A percentile compares a stretch with the other conserved stretches of the same genome.
phyloP scores from a whole-genome alignment of 2,888 invertebrate genomes.

The Eretmocerus hayati region DNA sequence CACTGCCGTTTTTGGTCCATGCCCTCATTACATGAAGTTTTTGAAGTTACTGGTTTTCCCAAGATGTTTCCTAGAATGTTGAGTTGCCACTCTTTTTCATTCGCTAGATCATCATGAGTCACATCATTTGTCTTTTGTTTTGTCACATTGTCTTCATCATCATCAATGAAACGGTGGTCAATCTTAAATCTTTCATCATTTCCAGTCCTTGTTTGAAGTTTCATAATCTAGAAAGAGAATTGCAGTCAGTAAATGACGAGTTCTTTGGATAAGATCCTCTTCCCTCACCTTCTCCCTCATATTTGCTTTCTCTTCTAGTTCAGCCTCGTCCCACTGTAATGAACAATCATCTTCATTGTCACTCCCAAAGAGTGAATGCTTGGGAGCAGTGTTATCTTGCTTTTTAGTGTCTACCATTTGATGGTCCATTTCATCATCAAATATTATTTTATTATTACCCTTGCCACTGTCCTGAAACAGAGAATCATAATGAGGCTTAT shows the following conservation, averaged over 20 bases:
- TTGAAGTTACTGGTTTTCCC: conserved; percentile 46
- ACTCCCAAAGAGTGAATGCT: conserved; percentile 40
- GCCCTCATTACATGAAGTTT: conserved; percentile 12
- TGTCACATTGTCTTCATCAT: too few species aligned
- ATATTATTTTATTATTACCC: conserved; percentile 22
- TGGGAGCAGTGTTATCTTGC: conserved; percentile 11
- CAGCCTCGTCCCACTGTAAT: conserved; percentile 42
- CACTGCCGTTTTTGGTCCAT: conserved; percentile 21
- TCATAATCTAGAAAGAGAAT: conserved; percentile 51
- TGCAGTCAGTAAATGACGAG: background rate
- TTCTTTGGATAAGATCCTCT: too few species aligned
- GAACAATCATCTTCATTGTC: conserved; percentile 45
- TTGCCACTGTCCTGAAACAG: conserved; percentile 23
- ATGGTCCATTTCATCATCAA: conserved; percentile 51
- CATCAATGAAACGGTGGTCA: conserved; percentile 66
- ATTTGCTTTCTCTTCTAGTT: conserved; percentile 54
- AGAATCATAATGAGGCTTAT: too few species aligned
- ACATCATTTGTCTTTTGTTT: too few species aligned
- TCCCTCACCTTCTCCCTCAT: conserved; percentile 61
- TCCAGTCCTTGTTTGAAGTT: conserved; percentile 65
- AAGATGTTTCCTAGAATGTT: conserved; percentile 54
- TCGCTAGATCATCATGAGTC: conserved; percentile 32
- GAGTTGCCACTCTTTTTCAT: conserved; percentile 48
- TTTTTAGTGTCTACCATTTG: conserved; percentile 52
- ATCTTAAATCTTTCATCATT: conserved; percentile 71